These are phyloP conservation scores for Trachelus tabidus DNA, from an alignment of 2,888 invertebrate species.

Conservation along the genomic window DNA sequence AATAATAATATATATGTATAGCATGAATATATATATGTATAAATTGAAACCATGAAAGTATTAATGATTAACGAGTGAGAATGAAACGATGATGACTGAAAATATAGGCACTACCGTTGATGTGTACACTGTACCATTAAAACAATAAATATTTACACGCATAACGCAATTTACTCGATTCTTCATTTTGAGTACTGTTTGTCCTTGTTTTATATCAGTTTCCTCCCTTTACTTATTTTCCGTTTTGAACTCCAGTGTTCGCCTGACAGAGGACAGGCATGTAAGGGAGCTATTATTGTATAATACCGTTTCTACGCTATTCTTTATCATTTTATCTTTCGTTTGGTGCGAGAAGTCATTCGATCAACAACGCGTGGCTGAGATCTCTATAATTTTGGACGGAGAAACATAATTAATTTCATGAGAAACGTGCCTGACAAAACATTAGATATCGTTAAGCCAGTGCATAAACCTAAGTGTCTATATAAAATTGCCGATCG, in stretches of 20 bases:
- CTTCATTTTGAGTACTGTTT: neutral
- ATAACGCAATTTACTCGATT: constrained; percentile 31
- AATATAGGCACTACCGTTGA: constrained; percentile 1
- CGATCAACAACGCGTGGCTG: neutral
- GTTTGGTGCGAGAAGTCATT: neutral
- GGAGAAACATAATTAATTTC: neutral
- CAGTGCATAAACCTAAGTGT: neutral
- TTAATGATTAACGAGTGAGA: constrained; percentile 17
- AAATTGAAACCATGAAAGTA: constrained; percentile 13
- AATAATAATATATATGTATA: constrained; percentile 15
- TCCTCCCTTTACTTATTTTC: neutral
- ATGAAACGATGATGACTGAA: neutral
- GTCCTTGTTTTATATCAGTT: neutral
- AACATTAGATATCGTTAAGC: neutral
- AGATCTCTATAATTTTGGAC: neutral
- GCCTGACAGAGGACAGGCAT: neutral
- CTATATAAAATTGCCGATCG: neutral
- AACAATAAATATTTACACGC: constrained; percentile 43
- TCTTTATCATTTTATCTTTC: neutral
- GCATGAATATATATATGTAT: constrained; percentile 7
- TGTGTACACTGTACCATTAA: neutral
- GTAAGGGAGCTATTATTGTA: neutral
- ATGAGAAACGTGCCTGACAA: neutral
- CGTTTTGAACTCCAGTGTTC: neutral
- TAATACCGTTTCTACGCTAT: neutral